Base-by-base conservation (phyloP, 2,888 invertebrate genomes). In the Tridacna crocea region DNA sequence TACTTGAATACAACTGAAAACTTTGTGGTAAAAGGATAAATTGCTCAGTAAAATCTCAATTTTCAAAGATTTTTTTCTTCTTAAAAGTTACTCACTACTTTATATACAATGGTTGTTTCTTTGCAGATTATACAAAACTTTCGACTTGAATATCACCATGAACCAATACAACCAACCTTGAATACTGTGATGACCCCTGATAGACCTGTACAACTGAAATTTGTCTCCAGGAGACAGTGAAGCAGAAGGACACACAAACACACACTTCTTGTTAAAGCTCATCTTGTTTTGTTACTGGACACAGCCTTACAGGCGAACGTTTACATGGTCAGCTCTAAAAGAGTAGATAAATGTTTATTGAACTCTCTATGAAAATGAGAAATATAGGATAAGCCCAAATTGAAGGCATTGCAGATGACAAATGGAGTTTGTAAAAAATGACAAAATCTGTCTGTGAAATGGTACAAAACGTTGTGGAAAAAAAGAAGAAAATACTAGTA, bases 121-220 rank as follows among this genome's bases (percentile, higher is more conserved):
- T 79, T 87, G 13, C 89, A 94, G 93, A 90, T 94, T 51, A 88
- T 95, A 17, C 93, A 94, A 84, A 94, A 93, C 58, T 95, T 95
- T 91, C 89, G 91, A 63, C 89, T 96, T 27, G 92, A 93, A 72
- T 94, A 94, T 82, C 87, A 92, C 55, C 92, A 93, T 66, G 91
- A 91, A 13, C 92, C 93, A 11, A 91, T 95, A 76, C 92, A 94
- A 63, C 95, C 95, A 72, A 93, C 94, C 0, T 94, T 95, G 80
- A 94, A 95, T 87, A 95, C 95, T 0, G 93, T 96, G 60, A 93
- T 96, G 86, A 95, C 95, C 77, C 95, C 95, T 11, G 94, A 95
- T 89, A 88, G 93, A 81, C 94, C 94, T 2, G 80, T 95, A 1
- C 88, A 88, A 27, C 91, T 95, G 19, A 88, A 90, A 65, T 94